Conservation (phyloP, 2,797 vertebrate species). For the Merluccius polli region DNA sequence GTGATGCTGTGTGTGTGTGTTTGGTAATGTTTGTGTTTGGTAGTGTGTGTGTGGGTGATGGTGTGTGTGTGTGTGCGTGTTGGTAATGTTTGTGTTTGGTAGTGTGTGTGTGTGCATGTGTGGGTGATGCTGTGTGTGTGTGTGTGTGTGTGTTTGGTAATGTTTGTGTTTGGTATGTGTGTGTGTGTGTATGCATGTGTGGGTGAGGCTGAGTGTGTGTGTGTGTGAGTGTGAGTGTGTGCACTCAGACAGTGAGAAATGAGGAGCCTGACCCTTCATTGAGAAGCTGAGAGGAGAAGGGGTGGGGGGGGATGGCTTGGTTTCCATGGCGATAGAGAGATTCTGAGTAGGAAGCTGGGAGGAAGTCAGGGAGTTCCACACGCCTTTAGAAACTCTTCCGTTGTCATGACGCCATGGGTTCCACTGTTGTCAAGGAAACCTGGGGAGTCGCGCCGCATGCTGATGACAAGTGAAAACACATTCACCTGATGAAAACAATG, state of each 20-base stretch:
- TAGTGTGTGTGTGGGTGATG: no score
- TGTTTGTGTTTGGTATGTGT: constrained; percentile 17
- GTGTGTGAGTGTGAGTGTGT: constrained; percentile 11
- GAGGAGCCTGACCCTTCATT: constrained; percentile 51
- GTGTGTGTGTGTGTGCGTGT: no score
- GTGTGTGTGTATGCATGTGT: constrained; percentile 1
- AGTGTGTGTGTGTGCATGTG: no score
- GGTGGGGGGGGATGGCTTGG: constrained; percentile 54
- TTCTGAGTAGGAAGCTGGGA: constrained; percentile 66
- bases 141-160: neutral
- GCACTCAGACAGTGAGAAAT: constrained; percentile 47
- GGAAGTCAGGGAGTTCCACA: constrained; percentile 77
- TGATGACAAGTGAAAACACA: constrained; percentile 65
- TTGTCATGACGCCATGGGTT: constrained; percentile 72
- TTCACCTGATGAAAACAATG: constrained; percentile 28
- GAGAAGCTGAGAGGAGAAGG: constrained; percentile 48
- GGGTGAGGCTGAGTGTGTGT: neutral
- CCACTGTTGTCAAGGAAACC: constrained; percentile 78
- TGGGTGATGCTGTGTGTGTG: neutral
- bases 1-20: no score
- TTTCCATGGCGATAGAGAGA: constrained; percentile 80
- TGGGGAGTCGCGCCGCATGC: constrained; percentile 76
- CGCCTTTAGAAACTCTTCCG: constrained; percentile 73
- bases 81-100: no score
- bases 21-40: no score